Evolutionary conservation across 1,140 invertebrate genomes (phyloP), one percentile per base, ranked within the genome.

Genomic region (Lucilia cuprina): DNA sequence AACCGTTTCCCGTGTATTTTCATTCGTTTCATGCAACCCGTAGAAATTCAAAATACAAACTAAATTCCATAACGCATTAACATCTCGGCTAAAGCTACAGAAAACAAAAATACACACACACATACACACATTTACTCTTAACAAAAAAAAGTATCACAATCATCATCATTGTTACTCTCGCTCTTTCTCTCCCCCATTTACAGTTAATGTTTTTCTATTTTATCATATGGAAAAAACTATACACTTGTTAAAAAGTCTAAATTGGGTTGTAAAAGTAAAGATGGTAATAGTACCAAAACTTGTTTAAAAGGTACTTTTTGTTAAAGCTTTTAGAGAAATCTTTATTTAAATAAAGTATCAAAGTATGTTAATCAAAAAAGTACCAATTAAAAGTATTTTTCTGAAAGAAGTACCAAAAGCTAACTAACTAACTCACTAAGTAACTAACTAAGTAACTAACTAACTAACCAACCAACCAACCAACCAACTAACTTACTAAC

Each of bases 11-110:
- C 35, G 17, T 19, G 19, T 70, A 21, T 41, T 41, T 41, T 41
- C 70, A 47, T 34, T 65, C 82, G 80, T 25, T 14, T 4, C 84
- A 77, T 89, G 89, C 87, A 87, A 87, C 85, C 86, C 87, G 87
- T 85, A 87, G 88, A 87, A 90, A 90, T 87, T 89, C 89, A 90
- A 88, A 90, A 87, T 88, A 90, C 89, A 88, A 90, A 90, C 89
- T 90, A 86, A 90, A 88, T 86, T 84, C 86, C 88, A 88, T 86
- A 87, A 82, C 82, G 85, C 50, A 84, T 50, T 82, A 85, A 85
- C 87, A 87, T 86, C 82, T 86, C 84, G 82, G 86, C 80, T 65
- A 85, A 85, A 83, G 86, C 83, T 34, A 50, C 25, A 78, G 47
- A 17, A 13, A 21, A 82, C 14, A 55, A 1, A 10, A 25, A 77